Evolutionary conservation across 2,113 vertebrate genomes (phyloP), one percentile per base, ranked within the genome.

Genomic region (Mugil cephalus): DNA sequence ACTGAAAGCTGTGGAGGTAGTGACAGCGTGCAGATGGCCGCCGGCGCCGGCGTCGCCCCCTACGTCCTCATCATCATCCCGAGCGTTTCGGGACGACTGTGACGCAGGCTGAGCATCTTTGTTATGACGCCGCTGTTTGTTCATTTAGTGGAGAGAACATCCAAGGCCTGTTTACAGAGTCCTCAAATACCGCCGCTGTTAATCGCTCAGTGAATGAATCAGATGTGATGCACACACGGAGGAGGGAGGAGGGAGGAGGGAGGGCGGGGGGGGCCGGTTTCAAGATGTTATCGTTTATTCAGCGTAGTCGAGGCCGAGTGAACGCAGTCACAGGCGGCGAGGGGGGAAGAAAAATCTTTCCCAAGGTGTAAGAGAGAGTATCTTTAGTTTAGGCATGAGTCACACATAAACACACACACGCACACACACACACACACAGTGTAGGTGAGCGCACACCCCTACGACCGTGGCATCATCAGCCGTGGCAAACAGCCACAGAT

Each of bases 21-120:
- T 71, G 72, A 73, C 85, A 63, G 80, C 35, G 17, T 76, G 9
- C 81, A 82, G 84, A 84, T 77, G 78, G n/a, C n/a, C n/a, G n/a
- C n/a, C n/a, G n/a, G n/a, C n/a, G n/a, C n/a, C n/a, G n/a, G n/a
- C n/a, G n/a, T n/a, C n/a, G n/a, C n/a, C n/a, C n/a, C n/a, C n/a
- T n/a, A n/a, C n/a, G n/a, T n/a, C n/a, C n/a, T n/a, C n/a, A n/a
- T n/a, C n/a, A 51, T 68, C 45, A 11, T 59, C 77, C 58, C n/a
- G 55, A 70, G 30, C 35, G 50, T 10, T 69, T 79, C 56, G 51
- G 45, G 65, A 8, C 71, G 53, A 53, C 61, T 10, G 60, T 82
- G 77, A 90, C 80, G 74, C 68, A 74, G 36, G 65, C 45, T 13
- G 51, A 46, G 24, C 8, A 13, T 1, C 45, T 74, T 79, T 79